Evolutionary conservation across 2,888 invertebrate genomes (phyloP).

Genomic region (Digitonthophagus gazella): DNA sequence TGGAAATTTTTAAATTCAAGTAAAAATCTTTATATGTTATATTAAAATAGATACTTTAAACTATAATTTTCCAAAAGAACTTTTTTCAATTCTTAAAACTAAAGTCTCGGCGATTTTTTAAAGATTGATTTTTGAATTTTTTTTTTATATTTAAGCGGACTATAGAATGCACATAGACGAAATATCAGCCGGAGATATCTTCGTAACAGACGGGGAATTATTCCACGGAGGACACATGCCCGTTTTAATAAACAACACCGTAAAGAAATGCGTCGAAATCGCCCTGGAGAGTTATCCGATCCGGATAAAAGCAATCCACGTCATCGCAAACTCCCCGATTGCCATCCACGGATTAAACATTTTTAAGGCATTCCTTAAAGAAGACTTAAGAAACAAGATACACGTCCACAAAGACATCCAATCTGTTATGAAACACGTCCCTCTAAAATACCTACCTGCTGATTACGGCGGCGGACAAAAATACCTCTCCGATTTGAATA

Average conservation of each 20-base stretch:
- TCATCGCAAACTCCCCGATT: constrained; percentile 60
- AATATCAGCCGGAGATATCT: constrained; percentile 7
- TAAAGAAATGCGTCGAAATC: constrained; percentile 48
- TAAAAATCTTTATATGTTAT: no score
- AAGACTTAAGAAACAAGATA: constrained; percentile 63
- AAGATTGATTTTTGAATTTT: no score
- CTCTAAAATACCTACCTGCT: constrained; percentile 59
- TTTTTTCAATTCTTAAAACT: not conserved
- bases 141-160: constrained; percentile 16
- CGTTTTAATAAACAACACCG: not conserved
- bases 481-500: constrained; percentile 53
- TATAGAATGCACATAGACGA: constrained; percentile 3
- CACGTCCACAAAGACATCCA: constrained; percentile 54
- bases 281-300: constrained; percentile 65
- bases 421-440: constrained; percentile 58
- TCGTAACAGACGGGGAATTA: not conserved
- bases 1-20: not conserved
- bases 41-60: no score
- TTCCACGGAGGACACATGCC: not conserved
- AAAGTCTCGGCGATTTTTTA: no score
- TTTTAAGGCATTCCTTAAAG: constrained; percentile 62
- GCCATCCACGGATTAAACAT: constrained; percentile 59
- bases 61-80: no score
- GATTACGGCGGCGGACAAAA: constrained; percentile 65
- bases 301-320: constrained; percentile 62